Evolutionary conservation across 92 coral and sea anemone species (phyloP).

Genomic region (Umimayanthus chanpuru): DNA sequence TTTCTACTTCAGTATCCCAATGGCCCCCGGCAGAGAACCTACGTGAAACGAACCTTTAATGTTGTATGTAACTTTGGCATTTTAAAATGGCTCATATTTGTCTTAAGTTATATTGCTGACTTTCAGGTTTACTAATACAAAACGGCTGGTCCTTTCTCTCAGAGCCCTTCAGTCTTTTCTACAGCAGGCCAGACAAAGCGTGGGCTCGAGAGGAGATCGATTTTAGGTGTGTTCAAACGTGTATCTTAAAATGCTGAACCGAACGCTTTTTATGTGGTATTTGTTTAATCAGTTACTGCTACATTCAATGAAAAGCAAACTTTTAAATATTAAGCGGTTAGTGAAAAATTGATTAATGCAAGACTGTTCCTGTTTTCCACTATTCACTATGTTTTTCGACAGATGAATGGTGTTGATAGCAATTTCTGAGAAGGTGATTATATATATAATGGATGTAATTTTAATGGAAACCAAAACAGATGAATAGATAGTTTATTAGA

Average conservation of each 20-base stretch:
- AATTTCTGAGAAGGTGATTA: neutral
- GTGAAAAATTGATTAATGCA: neutral
- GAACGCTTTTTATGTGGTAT: too few species aligned
- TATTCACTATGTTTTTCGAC: neutral
- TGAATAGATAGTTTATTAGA: too few species aligned
- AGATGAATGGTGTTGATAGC: neutral
- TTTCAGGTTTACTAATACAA: neutral
- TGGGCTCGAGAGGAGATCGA: too few species aligned
- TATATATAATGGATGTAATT: too few species aligned
- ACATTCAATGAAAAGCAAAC: too few species aligned
- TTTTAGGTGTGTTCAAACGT: too few species aligned
- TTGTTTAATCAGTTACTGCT: too few species aligned
- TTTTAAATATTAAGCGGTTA: neutral
- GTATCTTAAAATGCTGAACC: too few species aligned
- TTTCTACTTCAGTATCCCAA: neutral
- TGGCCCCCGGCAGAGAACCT: slow-evolving; percentile 22
- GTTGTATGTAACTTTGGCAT: neutral
- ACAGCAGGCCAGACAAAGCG: neutral
- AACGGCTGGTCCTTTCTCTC: too few species aligned
- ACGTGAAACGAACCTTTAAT: slow-evolving; percentile 18
- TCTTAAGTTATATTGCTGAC: neutral
- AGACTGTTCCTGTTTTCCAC: neutral
- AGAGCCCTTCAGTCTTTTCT: too few species aligned
- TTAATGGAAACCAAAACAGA: too few species aligned
- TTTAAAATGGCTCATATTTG: neutral